A percentile compares a stretch with the other conserved stretches of the same genome.
These are phyloP conservation scores for Characodon lateralis DNA, from an alignment of 2,797 vertebrate genomes.

Conservation along the genomic window DNA sequence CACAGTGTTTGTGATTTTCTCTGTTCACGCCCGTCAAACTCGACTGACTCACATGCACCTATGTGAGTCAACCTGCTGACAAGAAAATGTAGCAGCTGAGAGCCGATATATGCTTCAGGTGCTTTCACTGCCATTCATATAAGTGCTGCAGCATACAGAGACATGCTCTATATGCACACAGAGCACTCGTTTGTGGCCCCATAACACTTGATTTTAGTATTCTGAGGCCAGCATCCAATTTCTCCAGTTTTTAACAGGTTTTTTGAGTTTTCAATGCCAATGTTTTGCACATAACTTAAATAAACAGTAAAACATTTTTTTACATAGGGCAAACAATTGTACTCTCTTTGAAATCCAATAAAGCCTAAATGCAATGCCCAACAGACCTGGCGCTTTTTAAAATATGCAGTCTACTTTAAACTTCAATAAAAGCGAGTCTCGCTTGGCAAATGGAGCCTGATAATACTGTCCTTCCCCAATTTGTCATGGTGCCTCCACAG, in stretches of 20 bases:
- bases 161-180: constrained; percentile 2
- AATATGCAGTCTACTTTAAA: constrained; percentile 38
- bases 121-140: constrained; percentile 48
- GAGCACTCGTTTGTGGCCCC: constrained; percentile 5
- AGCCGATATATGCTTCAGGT: constrained; percentile 42
- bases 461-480: constrained; percentile 41
- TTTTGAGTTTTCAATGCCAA: constrained; percentile 22
- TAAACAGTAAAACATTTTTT: constrained; percentile 1
- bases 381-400: constrained; percentile 22
- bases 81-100: constrained; percentile 46
- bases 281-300: constrained; percentile 27
- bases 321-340: constrained; percentile 14
- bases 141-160: constrained; percentile 17
- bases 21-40: constrained; percentile 51
- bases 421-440: constrained; percentile 33
- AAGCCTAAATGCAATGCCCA: constrained; percentile 20
- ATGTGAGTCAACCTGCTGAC: constrained; percentile 65
- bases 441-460: constrained; percentile 39
- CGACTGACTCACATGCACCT: constrained; percentile 61
- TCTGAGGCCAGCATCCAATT: background rate
- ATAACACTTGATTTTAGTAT: constrained; percentile 4
- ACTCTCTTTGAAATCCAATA: constrained; percentile 38
- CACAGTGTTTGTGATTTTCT: constrained; percentile 29
- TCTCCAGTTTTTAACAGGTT: constrained; percentile 29
- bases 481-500: constrained; percentile 39